These are phyloP conservation scores for Fregetta grallaria DNA, from an alignment of 2,113 vertebrate genomes.

Conservation along the genomic window DNA sequence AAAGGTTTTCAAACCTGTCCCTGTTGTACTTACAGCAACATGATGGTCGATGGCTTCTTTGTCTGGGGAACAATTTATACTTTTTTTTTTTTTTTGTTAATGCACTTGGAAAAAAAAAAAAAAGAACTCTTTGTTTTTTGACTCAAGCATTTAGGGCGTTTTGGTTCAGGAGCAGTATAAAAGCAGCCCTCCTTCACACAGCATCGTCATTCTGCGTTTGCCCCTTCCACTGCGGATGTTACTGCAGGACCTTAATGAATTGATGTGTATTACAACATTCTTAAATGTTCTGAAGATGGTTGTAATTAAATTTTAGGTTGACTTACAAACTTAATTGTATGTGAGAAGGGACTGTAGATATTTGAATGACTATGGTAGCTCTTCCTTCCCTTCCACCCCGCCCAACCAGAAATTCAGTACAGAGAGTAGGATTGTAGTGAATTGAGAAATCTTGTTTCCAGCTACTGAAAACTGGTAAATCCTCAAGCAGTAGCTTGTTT, in stretches of 20 bases:
- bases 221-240: background rate
- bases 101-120: background rate
- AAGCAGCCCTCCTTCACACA: background rate
- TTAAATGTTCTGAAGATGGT: background rate
- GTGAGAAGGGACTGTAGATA: background rate
- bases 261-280: background rate
- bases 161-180: background rate
- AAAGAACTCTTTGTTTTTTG: background rate
- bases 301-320: background rate
- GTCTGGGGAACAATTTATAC: background rate
- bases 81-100: background rate
- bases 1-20: constrained; percentile 2
- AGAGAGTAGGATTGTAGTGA: background rate
- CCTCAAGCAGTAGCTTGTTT: background rate
- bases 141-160: background rate
- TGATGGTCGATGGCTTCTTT: background rate
- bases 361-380: background rate
- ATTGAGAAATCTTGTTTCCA: background rate
- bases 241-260: background rate
- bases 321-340: background rate
- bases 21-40: background rate
- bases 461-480: background rate
- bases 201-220: background rate
- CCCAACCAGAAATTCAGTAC: background rate
- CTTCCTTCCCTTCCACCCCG: background rate